Conservation (phyloP, 2,888 invertebrate genomes). For the Operophtera brumata region DNA sequence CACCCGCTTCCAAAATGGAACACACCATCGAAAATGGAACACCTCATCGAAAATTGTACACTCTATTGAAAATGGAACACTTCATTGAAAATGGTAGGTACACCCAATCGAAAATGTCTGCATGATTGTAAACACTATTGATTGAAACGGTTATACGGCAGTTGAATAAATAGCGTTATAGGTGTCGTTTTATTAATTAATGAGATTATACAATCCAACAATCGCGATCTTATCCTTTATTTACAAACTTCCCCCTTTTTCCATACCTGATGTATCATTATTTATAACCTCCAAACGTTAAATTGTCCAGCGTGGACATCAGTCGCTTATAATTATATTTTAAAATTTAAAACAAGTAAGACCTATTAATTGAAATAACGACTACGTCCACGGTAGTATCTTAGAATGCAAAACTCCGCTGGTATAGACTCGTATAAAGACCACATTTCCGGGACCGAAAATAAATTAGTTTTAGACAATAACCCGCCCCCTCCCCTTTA, state of each 20-base stretch:
- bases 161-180: conserved; percentile 6
- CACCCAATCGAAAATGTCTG: conserved; percentile 14
- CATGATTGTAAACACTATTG: conserved; percentile 18
- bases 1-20: conserved; percentile 31
- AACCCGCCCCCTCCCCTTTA: too few species aligned
- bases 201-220: background rate
- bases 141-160: conserved; percentile 3
- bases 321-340: too few species aligned
- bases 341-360: too few species aligned
- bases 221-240: conserved; percentile 9
- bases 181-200: conserved; percentile 9
- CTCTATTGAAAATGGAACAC: background rate
- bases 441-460: too few species aligned
- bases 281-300: too few species aligned
- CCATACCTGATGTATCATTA: background rate
- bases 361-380: too few species aligned
- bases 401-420: too few species aligned
- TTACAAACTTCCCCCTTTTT: background rate
- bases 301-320: too few species aligned
- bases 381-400: too few species aligned
- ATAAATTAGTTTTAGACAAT: too few species aligned
- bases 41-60: conserved; percentile 5
- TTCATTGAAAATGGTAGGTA: conserved; percentile 7
- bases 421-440: too few species aligned
- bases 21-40: background rate